Base-by-base conservation (phyloP, 2,888 invertebrate genomes). In the Melangyna quadrimaculata region DNA sequence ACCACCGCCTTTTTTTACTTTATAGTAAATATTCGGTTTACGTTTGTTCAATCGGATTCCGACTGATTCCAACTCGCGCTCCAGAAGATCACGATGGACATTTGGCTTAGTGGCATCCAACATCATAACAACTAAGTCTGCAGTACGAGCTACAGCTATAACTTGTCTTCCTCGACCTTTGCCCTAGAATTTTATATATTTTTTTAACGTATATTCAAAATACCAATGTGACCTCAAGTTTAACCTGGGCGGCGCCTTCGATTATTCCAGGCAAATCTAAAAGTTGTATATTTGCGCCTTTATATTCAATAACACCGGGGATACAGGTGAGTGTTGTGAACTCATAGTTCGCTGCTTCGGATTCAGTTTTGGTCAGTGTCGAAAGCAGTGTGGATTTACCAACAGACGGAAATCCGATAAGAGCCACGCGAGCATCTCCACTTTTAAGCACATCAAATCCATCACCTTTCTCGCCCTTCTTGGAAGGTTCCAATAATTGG, bases 361-460 rank as follows among this genome's bases (percentile, higher is more conserved):
- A 98, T 92, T 98, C 97, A 5, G 99, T 99, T 91, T 96, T 96
- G 0, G 99, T 99, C 89, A 99, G 92, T 0, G 98, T 98, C 88
- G 97, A 98, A 86, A 99, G 93, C 73, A 99, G 93, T 0, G 99
- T 99, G 0, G 99, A 99, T 96, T 92, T 92, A 78, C 92, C 92
- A 78, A 92, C 92, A 12, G 99, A 99, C 8, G 99, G 99, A 91
- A 99, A 99, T 45, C 99, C 99, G 89, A 99, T 99, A 6, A 99
- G 94, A 8, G 99, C 98, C 14, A 99, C 98, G 90, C 99, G 94
- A 9, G 99, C 99, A 95, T 99, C 99, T 61, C 99, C 99, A 89
- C 98, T 98, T 92, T 99, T 99, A 88, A 99, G 94, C 10, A 99
- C 99, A 95, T 99, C 99, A 93, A 99, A 99, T 0, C 99, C 99